A percentile compares a stretch with the other conserved stretches of the same genome.
phyloP scores from a whole-genome alignment of 1,140 invertebrate species.

The Pemphigus obesinymphae region DNA sequence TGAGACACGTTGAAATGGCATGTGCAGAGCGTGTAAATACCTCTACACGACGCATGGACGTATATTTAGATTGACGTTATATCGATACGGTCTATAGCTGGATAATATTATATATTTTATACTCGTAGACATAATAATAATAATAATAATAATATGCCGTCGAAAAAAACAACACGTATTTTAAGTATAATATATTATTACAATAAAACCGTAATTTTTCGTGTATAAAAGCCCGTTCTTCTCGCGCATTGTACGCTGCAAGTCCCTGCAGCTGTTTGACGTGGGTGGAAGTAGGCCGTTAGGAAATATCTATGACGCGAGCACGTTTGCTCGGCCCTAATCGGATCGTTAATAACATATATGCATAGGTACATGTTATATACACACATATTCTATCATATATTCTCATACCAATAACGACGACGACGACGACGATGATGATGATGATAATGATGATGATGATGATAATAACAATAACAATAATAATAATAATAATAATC shows the following conservation, averaged over 20 bases:
- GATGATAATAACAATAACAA: neutral
- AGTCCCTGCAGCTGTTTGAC: neutral
- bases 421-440: neutral
- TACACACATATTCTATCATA: neutral
- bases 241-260: neutral
- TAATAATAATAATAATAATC: neutral
- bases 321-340: conserved; percentile 10
- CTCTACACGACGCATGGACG: too few relatives aligned
- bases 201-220: neutral
- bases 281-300: neutral
- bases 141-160: too few relatives aligned
- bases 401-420: neutral
- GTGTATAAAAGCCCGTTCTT: neutral
- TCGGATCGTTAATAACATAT: neutral
- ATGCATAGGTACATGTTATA: too few relatives aligned
- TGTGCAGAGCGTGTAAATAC: too few relatives aligned
- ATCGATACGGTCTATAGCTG: too few relatives aligned
- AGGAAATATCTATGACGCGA: too few relatives aligned
- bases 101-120: too few relatives aligned
- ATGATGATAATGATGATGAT: neutral
- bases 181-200: neutral
- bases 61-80: too few relatives aligned
- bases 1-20: too few relatives aligned
- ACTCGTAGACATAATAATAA: too few relatives aligned
- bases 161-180: too few relatives aligned